Percentiles rank a stretch among this genome's conserved stretches.
phyloP scores from a whole-genome alignment of 2,113 vertebrate genomes.

The Psilopogon haemacephalus region DNA sequence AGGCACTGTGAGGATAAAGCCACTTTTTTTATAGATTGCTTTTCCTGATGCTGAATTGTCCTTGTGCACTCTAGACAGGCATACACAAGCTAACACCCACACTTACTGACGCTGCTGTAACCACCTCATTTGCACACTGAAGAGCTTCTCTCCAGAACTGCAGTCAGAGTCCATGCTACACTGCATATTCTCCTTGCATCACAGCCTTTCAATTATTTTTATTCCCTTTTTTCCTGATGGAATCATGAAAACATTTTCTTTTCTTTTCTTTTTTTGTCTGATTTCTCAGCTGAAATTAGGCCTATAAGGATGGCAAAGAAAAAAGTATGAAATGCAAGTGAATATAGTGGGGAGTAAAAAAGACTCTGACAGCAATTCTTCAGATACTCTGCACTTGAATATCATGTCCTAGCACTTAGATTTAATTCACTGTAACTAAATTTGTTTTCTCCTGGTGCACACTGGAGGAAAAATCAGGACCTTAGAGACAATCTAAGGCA shows the following conservation, averaged over 20 bases:
- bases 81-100: background rate
- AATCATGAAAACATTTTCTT: background rate
- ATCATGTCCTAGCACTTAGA: background rate
- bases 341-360: background rate
- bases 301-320: background rate
- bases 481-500: slow-evolving; percentile 34
- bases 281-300: slow-evolving; percentile 22
- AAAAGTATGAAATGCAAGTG: background rate
- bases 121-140: background rate
- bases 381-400: slow-evolving; percentile 17
- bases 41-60: background rate
- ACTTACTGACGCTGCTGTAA: background rate
- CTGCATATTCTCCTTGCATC: background rate
- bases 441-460: slow-evolving; percentile 22
- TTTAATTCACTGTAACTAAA: slow-evolving; percentile 54
- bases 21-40: background rate
- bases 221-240: background rate
- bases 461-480: slow-evolving; percentile 16
- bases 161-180: background rate
- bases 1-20: background rate
- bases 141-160: background rate
- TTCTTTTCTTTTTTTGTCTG: background rate
- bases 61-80: background rate
- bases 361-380: background rate
- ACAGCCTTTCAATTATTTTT: background rate